Evolutionary conservation across 2,888 invertebrate genomes (phyloP).

Genomic region (Hedya salicella): DNA sequence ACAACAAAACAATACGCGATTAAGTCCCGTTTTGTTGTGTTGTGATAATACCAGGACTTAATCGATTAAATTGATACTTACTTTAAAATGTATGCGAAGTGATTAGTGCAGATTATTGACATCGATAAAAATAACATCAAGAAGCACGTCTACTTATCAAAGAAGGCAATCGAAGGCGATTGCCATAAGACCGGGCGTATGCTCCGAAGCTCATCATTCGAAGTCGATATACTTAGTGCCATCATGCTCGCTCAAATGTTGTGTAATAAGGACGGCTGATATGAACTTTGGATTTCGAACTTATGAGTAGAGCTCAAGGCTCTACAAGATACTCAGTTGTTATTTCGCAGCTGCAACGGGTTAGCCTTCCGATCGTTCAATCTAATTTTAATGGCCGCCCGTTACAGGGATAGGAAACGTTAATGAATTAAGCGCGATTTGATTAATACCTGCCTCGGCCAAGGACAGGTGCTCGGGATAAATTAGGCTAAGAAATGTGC

Average conservation of each 20-base stretch:
- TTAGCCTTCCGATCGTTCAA: constrained; percentile 55
- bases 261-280: too few species aligned
- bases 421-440: constrained; percentile 58
- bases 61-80: background rate
- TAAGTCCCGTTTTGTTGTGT: too few species aligned
- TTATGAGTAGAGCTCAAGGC: background rate
- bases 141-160: constrained; percentile 3
- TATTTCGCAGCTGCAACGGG: constrained; percentile 33
- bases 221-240: too few species aligned
- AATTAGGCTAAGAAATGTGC: constrained; percentile 33
- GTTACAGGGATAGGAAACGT: constrained; percentile 56
- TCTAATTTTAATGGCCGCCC: constrained; percentile 58
- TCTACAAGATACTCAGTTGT: constrained; percentile 18
- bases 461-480: constrained; percentile 31
- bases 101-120: background rate
- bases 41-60: background rate
- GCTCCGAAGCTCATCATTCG: too few species aligned
- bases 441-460: constrained; percentile 44
- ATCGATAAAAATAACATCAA: constrained; percentile 8
- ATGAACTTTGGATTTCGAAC: too few species aligned
- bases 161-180: constrained; percentile 14
- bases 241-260: too few species aligned
- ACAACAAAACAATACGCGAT: too few species aligned
- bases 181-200: background rate
- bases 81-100: background rate